Evolutionary conservation across 2,888 invertebrate species (phyloP).

Genomic region (Ornithoptera priamus): DNA sequence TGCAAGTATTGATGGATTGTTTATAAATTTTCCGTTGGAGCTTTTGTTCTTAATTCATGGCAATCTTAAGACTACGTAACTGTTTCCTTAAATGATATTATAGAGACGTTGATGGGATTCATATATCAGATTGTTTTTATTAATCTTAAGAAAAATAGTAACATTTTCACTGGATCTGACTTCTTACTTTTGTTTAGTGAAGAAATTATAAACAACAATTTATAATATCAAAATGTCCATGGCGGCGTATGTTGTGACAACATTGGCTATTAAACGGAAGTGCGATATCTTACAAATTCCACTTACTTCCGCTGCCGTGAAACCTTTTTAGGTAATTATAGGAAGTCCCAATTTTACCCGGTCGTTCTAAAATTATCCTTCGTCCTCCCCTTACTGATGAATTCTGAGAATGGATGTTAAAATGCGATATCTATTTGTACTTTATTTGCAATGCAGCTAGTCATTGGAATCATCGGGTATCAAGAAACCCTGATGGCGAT

Average conservation of each 20-base stretch:
- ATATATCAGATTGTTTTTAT: too few relatives aligned
- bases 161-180: too few relatives aligned
- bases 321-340: conserved; percentile 67
- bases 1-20: too few relatives aligned
- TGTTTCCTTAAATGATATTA: too few relatives aligned
- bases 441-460: neutral
- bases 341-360: conserved; percentile 65
- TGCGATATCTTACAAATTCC: conserved; percentile 76
- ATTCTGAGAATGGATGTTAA: conserved; percentile 20
- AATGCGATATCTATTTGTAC: conserved; percentile 13
- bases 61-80: too few relatives aligned
- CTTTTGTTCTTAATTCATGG: too few relatives aligned
- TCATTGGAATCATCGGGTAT: neutral
- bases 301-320: conserved; percentile 65
- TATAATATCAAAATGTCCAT: conserved; percentile 7
- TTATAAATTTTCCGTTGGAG: too few relatives aligned
- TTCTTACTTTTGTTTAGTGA: neutral
- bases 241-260: conserved; percentile 38
- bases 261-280: conserved; percentile 67
- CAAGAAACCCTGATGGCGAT: too few relatives aligned
- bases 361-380: conserved; percentile 53
- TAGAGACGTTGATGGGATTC: too few relatives aligned
- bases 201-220: neutral
- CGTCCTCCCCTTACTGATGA: conserved; percentile 10
- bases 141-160: too few relatives aligned